These are phyloP conservation scores for Caracal caracal DNA, from an alignment of 2,113 vertebrate genomes.

Conservation along the genomic window DNA sequence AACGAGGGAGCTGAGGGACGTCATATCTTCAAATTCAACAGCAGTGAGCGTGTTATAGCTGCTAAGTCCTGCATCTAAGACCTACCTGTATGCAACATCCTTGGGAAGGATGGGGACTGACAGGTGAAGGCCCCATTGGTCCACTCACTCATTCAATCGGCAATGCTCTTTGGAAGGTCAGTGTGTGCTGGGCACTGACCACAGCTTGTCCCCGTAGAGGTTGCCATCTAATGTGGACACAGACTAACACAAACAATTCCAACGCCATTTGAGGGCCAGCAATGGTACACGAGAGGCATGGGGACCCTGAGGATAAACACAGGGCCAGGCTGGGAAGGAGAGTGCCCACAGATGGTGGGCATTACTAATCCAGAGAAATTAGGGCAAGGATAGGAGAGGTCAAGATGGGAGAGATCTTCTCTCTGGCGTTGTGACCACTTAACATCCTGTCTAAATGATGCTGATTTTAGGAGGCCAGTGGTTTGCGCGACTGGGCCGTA, in stretches of 20 bases:
- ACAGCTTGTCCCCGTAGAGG: accelerated
- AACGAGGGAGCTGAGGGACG: accelerated
- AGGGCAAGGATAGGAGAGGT: accelerated
- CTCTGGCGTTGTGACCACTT: background rate
- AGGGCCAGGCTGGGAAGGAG: accelerated
- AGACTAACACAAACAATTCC: too few relatives aligned
- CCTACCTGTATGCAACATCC: accelerated
- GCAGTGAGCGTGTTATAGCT: accelerated
- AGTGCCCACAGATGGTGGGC: accelerated
- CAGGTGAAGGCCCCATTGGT: accelerated
- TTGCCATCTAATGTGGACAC: accelerated
- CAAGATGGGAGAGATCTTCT: too few relatives aligned
- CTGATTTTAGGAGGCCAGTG: background rate
- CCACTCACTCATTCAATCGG: accelerated
- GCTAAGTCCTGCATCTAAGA: background rate
- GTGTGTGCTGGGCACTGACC: accelerated
- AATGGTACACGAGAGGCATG: accelerated
- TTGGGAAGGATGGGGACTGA: too few relatives aligned
- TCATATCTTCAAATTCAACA: accelerated
- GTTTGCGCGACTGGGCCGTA: background rate
- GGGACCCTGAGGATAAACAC: background rate
- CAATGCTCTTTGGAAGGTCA: accelerated
- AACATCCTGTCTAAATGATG: accelerated
- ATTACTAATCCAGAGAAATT: accelerated
- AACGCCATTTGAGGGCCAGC: accelerated